Conservation (phyloP, 2,797 vertebrate species). For the Pipistrellus kuhlii region DNA sequence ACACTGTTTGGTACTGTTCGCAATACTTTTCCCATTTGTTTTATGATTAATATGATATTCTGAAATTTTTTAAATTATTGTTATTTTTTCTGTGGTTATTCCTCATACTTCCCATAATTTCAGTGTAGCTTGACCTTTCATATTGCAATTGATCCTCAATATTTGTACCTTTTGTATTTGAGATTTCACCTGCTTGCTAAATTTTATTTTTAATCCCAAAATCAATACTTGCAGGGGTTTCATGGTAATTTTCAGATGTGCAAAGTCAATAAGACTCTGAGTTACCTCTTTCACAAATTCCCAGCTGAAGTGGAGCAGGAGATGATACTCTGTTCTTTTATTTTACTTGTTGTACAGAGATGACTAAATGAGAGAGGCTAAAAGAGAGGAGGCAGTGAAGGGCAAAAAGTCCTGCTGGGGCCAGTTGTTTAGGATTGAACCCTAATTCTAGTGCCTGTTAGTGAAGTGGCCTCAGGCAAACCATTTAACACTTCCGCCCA, state of each 20-base stretch:
- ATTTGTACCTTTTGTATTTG: background rate
- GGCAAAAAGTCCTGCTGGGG: background rate
- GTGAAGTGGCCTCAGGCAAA: rapidly evolving
- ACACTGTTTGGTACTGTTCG: background rate
- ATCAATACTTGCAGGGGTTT: background rate
- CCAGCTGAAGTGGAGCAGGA: background rate
- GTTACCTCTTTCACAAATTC: background rate
- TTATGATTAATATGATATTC: background rate
- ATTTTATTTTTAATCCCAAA: background rate
- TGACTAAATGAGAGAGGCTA: background rate
- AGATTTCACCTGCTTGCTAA: background rate
- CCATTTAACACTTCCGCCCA: background rate
- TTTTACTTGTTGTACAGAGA: background rate
- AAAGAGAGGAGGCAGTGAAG: background rate
- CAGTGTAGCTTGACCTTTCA: background rate
- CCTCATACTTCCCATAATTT: background rate
- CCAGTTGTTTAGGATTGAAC: background rate
- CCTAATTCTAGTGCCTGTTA: background rate
- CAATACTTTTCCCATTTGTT: background rate
- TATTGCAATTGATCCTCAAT: background rate
- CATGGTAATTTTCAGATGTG: background rate
- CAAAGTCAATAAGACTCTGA: background rate
- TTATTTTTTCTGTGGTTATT: background rate
- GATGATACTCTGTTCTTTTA: too few species aligned
- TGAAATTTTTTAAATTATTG: background rate